phyloP scores from a whole-genome alignment of 2,113 vertebrate species.

The Ceyx cyanopectus region DNA sequence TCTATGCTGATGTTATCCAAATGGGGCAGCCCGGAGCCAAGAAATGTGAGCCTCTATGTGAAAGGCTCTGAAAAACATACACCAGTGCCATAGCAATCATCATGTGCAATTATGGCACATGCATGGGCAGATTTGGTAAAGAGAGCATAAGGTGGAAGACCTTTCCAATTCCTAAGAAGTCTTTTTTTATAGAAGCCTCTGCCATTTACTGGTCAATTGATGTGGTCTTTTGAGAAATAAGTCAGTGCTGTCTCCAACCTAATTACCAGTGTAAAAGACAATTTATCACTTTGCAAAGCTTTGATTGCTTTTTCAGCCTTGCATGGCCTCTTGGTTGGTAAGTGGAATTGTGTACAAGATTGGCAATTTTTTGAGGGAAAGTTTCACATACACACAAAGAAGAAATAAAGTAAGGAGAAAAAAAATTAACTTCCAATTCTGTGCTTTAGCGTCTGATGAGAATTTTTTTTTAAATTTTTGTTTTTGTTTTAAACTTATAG shows the following conservation, averaged over 20 bases:
- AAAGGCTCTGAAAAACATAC: not conserved
- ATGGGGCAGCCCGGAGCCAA: not conserved
- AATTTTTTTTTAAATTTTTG: not conserved
- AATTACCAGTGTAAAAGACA: slow-evolving; percentile 41
- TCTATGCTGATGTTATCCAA: not conserved
- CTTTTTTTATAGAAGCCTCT: not conserved
- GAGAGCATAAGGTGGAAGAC: not conserved
- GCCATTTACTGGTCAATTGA: not conserved
- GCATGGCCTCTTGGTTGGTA: not conserved
- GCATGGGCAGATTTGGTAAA: not conserved
- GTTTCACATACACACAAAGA: not conserved
- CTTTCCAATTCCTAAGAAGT: not conserved
- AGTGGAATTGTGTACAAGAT: not conserved
- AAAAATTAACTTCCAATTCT: not conserved
- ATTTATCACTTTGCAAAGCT: slow-evolving; percentile 41
- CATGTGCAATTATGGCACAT: fast-evolving
- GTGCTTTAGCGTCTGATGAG: not conserved
- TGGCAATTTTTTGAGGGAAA: not conserved
- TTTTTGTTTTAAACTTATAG: not conserved
- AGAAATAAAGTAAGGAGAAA: not conserved
- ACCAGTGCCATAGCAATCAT: not conserved
- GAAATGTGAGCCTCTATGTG: not conserved
- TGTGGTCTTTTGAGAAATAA: slow-evolving; percentile 19
- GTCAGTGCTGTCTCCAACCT: not conserved
- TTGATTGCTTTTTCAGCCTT: slow-evolving; percentile 41